Evolutionary conservation across 2,797 vertebrate species (phyloP), one percentile per base, ranked within the genome.

Genomic region (Gadopsis bispinosus): DNA sequence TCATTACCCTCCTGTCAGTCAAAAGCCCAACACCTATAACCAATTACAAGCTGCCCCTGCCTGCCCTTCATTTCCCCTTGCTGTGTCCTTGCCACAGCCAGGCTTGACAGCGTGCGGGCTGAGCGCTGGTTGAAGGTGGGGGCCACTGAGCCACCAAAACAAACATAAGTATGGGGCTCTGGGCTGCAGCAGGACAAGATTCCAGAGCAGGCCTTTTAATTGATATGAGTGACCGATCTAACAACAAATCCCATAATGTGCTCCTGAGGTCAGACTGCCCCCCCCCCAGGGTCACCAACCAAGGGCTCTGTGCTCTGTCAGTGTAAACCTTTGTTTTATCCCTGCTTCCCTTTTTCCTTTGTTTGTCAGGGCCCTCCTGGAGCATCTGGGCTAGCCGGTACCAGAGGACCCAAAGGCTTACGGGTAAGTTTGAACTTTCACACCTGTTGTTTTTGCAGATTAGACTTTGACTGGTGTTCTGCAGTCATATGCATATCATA

Each of bases 401-500:
- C 93, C 65, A 96, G 97, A 93, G 98, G 98, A 88, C 55, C 94
- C 31, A 99, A 99, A 90, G 98, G 98, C 81, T 96, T 92, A 81
- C 90, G 94, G 96, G 98, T 99, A 93, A 95, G 97, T 85, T 69
- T 53, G 45, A 74, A 33, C 45, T 76, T 54, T 87, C 66, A 69
- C 56, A 61, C 61, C 59, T 76, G 54, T 62, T 63, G 22, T 73
- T 68, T 56, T 66, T 75, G 54, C 67, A 71, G 59, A 45, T 67
- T 58, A 60, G 55, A n/a, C 48, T 67, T 65, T 64, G 54, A 60
- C 26, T 58, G 17, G 20, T 56, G 12, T 39, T 60, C 48, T 69
- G 53, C 29, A 56, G 45, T 59, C 20, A 39, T 26, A 26, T 26
- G 29, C 16, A n/a, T 61, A 22, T 78, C 37, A 47, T 2, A 17